Evolutionary conservation across 2,888 invertebrate species (phyloP).

Genomic region (Drosophila villosipedis): DNA sequence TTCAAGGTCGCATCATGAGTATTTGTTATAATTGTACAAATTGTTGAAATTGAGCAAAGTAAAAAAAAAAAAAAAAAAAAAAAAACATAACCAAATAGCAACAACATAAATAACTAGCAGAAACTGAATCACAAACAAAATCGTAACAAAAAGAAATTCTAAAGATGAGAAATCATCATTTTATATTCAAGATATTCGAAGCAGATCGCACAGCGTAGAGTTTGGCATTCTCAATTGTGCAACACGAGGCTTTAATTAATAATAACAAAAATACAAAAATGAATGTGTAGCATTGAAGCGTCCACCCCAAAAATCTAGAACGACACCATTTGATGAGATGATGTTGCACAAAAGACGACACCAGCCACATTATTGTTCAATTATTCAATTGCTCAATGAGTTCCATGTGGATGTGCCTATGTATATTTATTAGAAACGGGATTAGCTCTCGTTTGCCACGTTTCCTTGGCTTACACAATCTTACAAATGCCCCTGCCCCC

Average conservation of each 20-base stretch:
- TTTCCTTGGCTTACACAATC: slow-evolving; percentile 39
- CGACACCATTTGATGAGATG: slow-evolving; percentile 16
- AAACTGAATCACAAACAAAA: not conserved
- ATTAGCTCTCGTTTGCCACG: slow-evolving; percentile 30
- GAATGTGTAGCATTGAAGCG: not conserved
- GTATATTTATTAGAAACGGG: slow-evolving; percentile 63
- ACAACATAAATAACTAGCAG: not conserved
- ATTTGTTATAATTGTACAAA: slow-evolving; percentile 46
- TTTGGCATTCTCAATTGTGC: slow-evolving; percentile 7
- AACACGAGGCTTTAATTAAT: not conserved
- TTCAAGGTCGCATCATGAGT: slow-evolving; percentile 78
- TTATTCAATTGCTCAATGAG: slow-evolving; percentile 73
- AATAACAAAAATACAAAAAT: not conserved
- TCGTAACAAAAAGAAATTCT: not conserved
- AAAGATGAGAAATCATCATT: not conserved
- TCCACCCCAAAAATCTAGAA: slow-evolving; percentile 3
- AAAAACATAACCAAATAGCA: not conserved
- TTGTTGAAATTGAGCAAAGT: slow-evolving; percentile 24
- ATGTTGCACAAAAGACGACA: slow-evolving; percentile 39
- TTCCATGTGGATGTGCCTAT: slow-evolving; percentile 16
- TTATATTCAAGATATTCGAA: not conserved
- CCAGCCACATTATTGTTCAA: slow-evolving; percentile 67
- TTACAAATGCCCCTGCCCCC: not conserved
- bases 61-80: slow-evolving; percentile 16
- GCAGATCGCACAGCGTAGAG: not conserved